phyloP scores from a whole-genome alignment of 2,797 vertebrate species.

The Paratrypauchen microcephalus region DNA sequence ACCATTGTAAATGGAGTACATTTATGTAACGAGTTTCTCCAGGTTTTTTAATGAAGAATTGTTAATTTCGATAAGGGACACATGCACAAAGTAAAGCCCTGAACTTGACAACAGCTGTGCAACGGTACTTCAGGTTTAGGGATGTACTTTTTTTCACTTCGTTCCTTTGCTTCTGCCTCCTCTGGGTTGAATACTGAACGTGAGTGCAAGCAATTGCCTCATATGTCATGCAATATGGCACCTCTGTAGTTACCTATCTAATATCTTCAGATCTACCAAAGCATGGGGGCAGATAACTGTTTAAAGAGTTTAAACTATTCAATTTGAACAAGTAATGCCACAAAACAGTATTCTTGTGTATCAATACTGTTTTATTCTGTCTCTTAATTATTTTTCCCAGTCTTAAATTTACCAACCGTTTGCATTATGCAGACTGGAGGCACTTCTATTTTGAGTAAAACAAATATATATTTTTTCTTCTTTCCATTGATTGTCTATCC shows the following conservation, averaged over 20 bases:
- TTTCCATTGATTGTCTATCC: slow-evolving; percentile 75
- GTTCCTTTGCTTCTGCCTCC: slow-evolving; percentile 41
- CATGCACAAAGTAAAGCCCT: slow-evolving; percentile 37
- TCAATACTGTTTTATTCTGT: slow-evolving; percentile 58
- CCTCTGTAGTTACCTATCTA: slow-evolving; percentile 21
- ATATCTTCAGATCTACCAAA: slow-evolving; percentile 35
- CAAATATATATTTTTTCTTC: slow-evolving; percentile 63
- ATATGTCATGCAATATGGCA: slow-evolving; percentile 2
- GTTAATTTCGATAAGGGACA: slow-evolving; percentile 64
- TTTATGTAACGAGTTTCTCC: slow-evolving; percentile 59
- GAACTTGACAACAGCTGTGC: slow-evolving; percentile 48
- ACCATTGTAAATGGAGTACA: slow-evolving; percentile 65
- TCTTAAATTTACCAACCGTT: slow-evolving; percentile 50
- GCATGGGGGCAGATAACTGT: slow-evolving; percentile 42
- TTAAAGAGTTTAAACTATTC: slow-evolving; percentile 26
- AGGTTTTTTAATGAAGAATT: slow-evolving; percentile 61
- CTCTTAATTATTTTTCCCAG: slow-evolving; percentile 54
- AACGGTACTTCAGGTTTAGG: slow-evolving; percentile 61
- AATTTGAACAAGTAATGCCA: slow-evolving; percentile 25
- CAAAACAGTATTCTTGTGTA: slow-evolving; percentile 45
- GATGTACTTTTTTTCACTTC: slow-evolving; percentile 23
- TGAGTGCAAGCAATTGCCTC: slow-evolving; percentile 30
- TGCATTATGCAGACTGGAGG: slow-evolving; percentile 71
- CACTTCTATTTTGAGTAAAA: slow-evolving; percentile 74
- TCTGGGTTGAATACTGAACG: slow-evolving; percentile 31